Base-by-base conservation (phyloP, 2,113 vertebrate species). In the Periophthalmus modestus region DNA sequence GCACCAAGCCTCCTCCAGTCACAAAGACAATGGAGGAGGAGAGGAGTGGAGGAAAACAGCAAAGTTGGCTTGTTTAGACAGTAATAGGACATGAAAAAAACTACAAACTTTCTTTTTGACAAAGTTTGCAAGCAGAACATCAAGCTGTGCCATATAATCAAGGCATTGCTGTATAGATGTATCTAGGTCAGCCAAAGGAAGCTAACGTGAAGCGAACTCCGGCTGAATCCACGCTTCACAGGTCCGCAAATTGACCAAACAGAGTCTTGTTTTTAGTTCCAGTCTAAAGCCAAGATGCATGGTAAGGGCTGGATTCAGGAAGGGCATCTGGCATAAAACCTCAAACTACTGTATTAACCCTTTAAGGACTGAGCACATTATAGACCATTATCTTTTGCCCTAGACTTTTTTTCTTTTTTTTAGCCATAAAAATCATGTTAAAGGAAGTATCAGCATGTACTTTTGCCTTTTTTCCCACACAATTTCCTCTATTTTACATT, bases 1-100 rank as follows among this genome's bases (percentile, higher is more conserved):
- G 87, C 85, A 79, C 85, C 68, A 87, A 59, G 54, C 67, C 61
- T 81, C 78, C 63, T 43, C 18, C 83, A 72, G 24, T 15, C 50
- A 62, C 69, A 66, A 77, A 72, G 75, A 79, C 70, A 65, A 85
- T 50, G 55, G 71, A 33, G n/a, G 18, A 66, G 33, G 36, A 2
- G 2, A 19, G n/a, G 69, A 50, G 65, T 39, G 61, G 48, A 11
- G 48, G 72, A 12, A 58, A 72, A 36, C 11, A 21, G 36, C 0
- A 28, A 59, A 28, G 23, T 59, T 28, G 0, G 57, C 57, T 2
- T 10, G 36, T 68, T 62, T 15, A 69, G 71, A 23, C 21, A 33
- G 21, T 62, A 62, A 18, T 34, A 24, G 24, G 59, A 57, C 55
- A 23, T 58, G 21, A 11, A 23, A 57, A 11, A 57, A 23, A 14